A percentile compares a stretch with the other conserved stretches of the same genome.
These are phyloP conservation scores for Anomalospiza imberbis DNA, from an alignment of 2,797 vertebrate genomes.

Conservation along the genomic window DNA sequence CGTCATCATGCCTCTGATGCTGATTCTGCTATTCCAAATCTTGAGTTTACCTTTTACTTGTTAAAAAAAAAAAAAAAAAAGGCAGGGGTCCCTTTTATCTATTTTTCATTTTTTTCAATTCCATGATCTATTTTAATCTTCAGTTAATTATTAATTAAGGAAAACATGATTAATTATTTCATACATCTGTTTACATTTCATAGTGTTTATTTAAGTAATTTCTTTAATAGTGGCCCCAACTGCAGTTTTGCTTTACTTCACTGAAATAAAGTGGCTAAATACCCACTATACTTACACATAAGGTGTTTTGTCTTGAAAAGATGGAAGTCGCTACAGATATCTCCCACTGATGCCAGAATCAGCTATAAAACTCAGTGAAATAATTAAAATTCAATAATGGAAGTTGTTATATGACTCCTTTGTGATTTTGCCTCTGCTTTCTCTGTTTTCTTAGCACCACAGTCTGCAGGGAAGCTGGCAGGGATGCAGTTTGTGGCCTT, in stretches of 20 bases:
- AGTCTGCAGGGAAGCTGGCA: background rate
- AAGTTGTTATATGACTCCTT: background rate
- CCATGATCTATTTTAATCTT: background rate
- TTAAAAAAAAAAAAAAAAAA: background rate
- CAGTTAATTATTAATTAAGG: background rate
- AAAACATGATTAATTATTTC: background rate
- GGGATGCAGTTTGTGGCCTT: constrained; percentile 1
- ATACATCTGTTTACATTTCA: background rate
- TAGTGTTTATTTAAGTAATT: background rate
- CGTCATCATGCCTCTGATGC: fast-evolving
- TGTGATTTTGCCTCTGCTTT: background rate
- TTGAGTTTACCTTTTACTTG: background rate
- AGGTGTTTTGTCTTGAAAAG: background rate
- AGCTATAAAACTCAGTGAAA: background rate
- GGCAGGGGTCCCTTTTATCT: fast-evolving
- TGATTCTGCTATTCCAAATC: background rate
- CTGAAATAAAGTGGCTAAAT: background rate
- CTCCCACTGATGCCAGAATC: background rate
- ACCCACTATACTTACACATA: fast-evolving
- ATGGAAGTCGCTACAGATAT: background rate
- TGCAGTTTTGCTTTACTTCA: background rate
- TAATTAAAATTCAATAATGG: background rate
- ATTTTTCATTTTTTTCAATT: background rate
- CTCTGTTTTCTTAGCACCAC: background rate
- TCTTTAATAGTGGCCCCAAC: background rate